Conservation (phyloP, 1,140 invertebrate genomes). For the Polyergus mexicanus region DNA sequence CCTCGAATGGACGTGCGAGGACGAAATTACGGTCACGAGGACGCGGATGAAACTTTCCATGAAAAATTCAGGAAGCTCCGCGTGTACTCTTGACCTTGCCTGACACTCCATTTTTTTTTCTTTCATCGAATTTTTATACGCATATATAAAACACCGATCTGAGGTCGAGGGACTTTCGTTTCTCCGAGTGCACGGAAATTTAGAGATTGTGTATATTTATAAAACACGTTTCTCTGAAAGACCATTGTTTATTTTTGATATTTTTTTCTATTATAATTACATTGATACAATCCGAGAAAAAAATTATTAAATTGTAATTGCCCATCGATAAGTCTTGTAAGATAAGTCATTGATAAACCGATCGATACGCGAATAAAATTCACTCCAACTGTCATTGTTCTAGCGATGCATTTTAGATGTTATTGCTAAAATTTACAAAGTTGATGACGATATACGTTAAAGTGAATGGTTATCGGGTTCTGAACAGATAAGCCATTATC, state of each 20-base stretch:
- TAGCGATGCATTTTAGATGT: not conserved
- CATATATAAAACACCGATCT: not conserved
- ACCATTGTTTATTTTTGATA: not conserved
- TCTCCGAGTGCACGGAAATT: no score
- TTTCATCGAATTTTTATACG: not conserved
- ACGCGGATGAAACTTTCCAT: not conserved
- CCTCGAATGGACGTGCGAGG: no score
- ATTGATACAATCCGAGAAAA: not conserved
- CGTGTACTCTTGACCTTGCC: not conserved
- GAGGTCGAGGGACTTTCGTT: not conserved
- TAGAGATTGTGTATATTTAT: not conserved
- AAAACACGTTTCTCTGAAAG: not conserved
- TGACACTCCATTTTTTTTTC: not conserved
- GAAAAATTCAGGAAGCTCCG: not conserved
- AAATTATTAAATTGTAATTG: not conserved
- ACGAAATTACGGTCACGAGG: not conserved
- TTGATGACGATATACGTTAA: not conserved
- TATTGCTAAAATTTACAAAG: not conserved
- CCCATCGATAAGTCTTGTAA: no score
- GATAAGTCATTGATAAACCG: not conserved
- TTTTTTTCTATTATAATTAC: not conserved
- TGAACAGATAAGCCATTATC: conserved; percentile 23
- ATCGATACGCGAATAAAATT: not conserved
- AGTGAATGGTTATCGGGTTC: not conserved
- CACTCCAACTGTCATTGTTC: not conserved